Conservation (phyloP, 2,888 invertebrate genomes). For the Caenorhabditis sulstoni region DNA sequence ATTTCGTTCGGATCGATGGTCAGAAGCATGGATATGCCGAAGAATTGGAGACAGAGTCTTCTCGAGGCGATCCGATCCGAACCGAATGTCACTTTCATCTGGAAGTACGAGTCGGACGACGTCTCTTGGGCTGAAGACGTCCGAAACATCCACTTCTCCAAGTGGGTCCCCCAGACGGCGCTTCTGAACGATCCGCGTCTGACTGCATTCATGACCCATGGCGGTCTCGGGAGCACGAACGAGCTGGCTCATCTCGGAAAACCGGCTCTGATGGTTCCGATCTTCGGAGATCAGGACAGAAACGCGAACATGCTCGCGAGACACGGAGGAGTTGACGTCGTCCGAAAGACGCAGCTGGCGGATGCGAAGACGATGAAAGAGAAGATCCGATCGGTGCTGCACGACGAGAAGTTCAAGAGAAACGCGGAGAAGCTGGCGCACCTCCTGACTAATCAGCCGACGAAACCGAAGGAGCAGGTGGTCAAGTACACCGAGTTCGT, state of each 20-base stretch:
- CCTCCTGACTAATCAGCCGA: conserved; percentile 28
- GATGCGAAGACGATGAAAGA: conserved; percentile 21
- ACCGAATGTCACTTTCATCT: conserved; percentile 56
- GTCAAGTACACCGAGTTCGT: conserved; percentile 45
- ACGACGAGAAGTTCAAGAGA: conserved; percentile 19
- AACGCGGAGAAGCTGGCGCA: conserved; percentile 36
- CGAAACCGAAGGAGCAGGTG: conserved; percentile 36
- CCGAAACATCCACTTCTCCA: conserved; percentile 40
- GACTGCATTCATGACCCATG: conserved; percentile 53
- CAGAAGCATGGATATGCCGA: conserved; percentile 23
- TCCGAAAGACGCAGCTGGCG: conserved; percentile 25
- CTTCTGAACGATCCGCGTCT: conserved; percentile 37
- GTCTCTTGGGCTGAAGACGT: conserved; percentile 18
- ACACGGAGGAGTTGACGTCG: conserved; percentile 36
- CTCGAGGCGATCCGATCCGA: conserved; percentile 23
- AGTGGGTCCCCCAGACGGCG: conserved; percentile 56
- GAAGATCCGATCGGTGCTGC: conserved; percentile 11
- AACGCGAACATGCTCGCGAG: conserved; percentile 52
- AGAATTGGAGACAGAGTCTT: conserved; percentile 15
- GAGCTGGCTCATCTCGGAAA: conserved; percentile 53
- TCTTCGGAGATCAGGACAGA: conserved; percentile 47
- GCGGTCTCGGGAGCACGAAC: conserved; percentile 50
- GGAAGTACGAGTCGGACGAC: conserved; percentile 53
- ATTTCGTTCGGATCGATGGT: conserved; percentile 54
- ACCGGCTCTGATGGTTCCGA: conserved; percentile 43